Evolutionary conservation across 2,888 invertebrate species (phyloP).

Genomic region (Andrena marginata): DNA sequence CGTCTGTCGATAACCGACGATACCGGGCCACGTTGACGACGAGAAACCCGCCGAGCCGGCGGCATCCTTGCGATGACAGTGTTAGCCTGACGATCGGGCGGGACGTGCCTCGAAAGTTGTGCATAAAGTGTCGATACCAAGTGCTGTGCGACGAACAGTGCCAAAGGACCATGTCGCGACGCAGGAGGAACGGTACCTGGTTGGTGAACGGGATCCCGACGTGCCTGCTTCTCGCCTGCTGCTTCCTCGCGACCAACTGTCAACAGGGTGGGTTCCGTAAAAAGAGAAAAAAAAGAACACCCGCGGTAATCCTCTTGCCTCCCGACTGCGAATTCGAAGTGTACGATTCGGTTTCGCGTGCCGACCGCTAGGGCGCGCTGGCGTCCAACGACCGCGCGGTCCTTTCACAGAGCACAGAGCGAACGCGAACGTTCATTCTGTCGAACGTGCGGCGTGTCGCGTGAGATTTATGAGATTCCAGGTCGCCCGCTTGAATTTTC

Average conservation of each 20-base stretch:
- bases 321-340: constrained; percentile 20
- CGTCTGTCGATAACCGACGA: constrained; percentile 18
- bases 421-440: constrained; percentile 13
- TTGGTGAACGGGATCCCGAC: constrained; percentile 25
- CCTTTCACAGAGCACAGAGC: constrained; percentile 55
- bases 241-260: constrained; percentile 32
- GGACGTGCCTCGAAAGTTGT: constrained; percentile 25
- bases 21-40: neutral
- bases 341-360: constrained; percentile 22
- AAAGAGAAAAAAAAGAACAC: constrained; percentile 6
- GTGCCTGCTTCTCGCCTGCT: constrained; percentile 53
- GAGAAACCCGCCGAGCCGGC: neutral
- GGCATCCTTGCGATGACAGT: constrained; percentile 38
- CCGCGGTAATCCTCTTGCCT: neutral
- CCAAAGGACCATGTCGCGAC: constrained; percentile 45
- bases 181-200: constrained; percentile 5
- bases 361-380: constrained; percentile 45
- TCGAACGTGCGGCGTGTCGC: constrained; percentile 13
- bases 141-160: constrained; percentile 24
- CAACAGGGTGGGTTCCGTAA: constrained; percentile 58
- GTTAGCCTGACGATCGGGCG: constrained; percentile 30
- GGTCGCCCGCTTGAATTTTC: constrained; percentile 11
- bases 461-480: constrained; percentile 21
- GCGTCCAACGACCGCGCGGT: constrained; percentile 24
- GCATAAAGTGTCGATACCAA: constrained; percentile 11